Conservation (phyloP, 2,888 invertebrate species). For the Temnothorax unifasciatus region DNA sequence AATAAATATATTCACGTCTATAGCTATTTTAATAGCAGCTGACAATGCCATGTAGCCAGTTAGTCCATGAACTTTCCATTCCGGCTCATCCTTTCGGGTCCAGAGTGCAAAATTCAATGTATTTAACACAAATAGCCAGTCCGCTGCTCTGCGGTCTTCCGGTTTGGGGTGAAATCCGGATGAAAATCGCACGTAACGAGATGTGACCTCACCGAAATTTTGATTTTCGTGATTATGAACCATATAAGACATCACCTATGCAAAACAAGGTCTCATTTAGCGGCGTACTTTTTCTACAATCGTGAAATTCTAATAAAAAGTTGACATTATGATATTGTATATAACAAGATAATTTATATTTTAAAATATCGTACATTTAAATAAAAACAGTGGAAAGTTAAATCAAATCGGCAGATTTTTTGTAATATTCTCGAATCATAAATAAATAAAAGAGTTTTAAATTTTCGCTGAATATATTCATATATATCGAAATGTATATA, state of each 20-base stretch:
- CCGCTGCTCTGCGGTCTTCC: slow-evolving; percentile 90
- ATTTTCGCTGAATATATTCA: background rate
- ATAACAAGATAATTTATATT: background rate
- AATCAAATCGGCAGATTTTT: background rate
- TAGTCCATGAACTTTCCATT: slow-evolving; percentile 91
- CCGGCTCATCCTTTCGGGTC: slow-evolving; percentile 89
- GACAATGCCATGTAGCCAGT: slow-evolving; percentile 96
- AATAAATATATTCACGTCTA: slow-evolving; percentile 87
- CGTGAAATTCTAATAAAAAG: background rate
- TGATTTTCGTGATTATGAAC: background rate
- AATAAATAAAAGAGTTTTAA: background rate
- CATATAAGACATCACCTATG: background rate
- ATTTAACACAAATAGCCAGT: slow-evolving; percentile 97
- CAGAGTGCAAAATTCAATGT: slow-evolving; percentile 99
- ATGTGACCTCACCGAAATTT: background rate
- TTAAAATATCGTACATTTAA: background rate
- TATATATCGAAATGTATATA: background rate
- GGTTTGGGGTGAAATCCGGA: slow-evolving; percentile 89
- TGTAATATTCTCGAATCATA: background rate
- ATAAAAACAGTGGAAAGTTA: background rate
- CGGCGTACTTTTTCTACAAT: background rate
- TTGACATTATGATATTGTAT: background rate
- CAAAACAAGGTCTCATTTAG: background rate
- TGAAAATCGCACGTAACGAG: background rate
- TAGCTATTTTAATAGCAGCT: slow-evolving; percentile 95